phyloP scores from a whole-genome alignment of 2,113 vertebrate species.

The Lasiurus borealis region DNA sequence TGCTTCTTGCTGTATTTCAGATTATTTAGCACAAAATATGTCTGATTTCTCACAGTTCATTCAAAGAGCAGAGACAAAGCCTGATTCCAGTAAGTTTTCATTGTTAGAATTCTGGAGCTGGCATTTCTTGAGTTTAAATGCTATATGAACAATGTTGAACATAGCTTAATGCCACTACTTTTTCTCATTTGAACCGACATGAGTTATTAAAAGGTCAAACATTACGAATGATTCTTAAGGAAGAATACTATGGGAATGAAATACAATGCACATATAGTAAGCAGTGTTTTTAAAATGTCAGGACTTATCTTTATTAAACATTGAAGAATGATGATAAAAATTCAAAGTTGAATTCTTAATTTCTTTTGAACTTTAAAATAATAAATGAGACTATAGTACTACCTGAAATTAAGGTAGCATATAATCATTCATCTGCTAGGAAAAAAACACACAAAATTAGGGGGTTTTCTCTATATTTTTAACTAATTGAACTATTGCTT shows the following conservation, averaged over 20 bases:
- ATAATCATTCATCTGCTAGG: slow-evolving; percentile 35
- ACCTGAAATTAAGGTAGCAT: background rate
- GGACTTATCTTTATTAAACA: background rate
- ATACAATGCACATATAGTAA: background rate
- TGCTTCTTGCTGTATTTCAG: background rate
- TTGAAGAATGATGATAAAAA: slow-evolving; percentile 50
- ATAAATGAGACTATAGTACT: slow-evolving; percentile 33
- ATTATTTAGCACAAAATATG: background rate
- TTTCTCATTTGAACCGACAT: slow-evolving; percentile 65
- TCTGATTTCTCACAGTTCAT: background rate
- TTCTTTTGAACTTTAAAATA: slow-evolving; percentile 35
- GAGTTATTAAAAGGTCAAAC: slow-evolving; percentile 75
- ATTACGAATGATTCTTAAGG: background rate
- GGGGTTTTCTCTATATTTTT: fast-evolving
- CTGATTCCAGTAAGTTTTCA: slow-evolving; percentile 57
- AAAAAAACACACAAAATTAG: slow-evolving; percentile 32
- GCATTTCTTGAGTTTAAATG: slow-evolving; percentile 67
- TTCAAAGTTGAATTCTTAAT: background rate
- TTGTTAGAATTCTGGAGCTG: slow-evolving; percentile 55
- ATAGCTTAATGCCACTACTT: slow-evolving; percentile 62
- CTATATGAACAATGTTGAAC: slow-evolving; percentile 59
- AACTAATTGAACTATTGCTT: slow-evolving; percentile 38
- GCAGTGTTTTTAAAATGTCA: background rate
- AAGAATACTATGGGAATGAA: slow-evolving; percentile 40
- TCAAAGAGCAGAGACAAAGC: slow-evolving; percentile 45